Evolutionary conservation across 2,113 vertebrate species (phyloP), one percentile per base, ranked within the genome.

Genomic region (Hemicordylus capensis): DNA sequence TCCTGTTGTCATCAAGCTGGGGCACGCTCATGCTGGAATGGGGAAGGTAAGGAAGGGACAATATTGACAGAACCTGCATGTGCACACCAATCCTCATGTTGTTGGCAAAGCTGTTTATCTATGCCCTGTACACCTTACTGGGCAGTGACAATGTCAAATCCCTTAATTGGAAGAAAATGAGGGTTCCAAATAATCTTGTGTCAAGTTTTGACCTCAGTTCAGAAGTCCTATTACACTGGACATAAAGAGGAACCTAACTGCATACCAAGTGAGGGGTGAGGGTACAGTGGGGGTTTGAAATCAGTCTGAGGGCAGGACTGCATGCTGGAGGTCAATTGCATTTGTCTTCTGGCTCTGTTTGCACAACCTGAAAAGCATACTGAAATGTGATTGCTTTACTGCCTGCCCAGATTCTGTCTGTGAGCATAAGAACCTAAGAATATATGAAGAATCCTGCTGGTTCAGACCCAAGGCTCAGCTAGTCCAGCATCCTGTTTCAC

Each of bases 11-110:
- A 96, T 99, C 89, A 99, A 99, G 94, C 96, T 99, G 95, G 98
- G 98, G 66, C 98, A 99, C 42, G 98, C 98, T 84, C 96, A 99
- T 56, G 96, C 98, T 1, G 98, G 98, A 90, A 98, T 99, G 98
- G 98, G 98, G 79, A 99, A 99, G 98, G 98, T 98, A 96, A 90
- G 97, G 80, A 79, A 87, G 87, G 97, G 80, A 76, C 84, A 85
- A 73, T 4, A n/a, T 64, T 46, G 31, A 9, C 24, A 64, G 34
- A 51, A 12, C 15, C 44, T 26, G 14, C 34, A n/a, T 34, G 19
- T 56, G 26, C 4, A 56, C 9, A 39, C 20, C 17, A 19, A 17
- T 67, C 44, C 86, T 87, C 26, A 54, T 34, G 10, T 3, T 34
- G 10, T 3, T 31, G 0, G 0, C 31, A 2, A 26, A 67, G 26